Conservation (phyloP, 2,113 vertebrate genomes). For the Cyrtonyx montezumae region DNA sequence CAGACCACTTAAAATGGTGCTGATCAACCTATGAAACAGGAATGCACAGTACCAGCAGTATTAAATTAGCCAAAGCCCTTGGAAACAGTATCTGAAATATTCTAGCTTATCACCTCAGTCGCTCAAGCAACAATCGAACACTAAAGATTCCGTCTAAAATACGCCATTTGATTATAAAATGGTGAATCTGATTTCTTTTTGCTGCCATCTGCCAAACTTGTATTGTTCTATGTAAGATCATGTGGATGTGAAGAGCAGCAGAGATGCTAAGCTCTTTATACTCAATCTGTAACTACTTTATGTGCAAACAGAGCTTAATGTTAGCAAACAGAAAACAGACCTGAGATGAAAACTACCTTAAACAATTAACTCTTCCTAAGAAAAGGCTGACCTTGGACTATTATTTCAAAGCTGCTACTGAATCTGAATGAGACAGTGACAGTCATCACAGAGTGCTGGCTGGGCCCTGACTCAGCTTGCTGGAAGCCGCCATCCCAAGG, state of each 20-base stretch:
- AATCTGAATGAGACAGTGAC: not conserved
- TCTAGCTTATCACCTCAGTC: conserved; percentile 5
- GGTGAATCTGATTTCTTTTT: conserved; percentile 51
- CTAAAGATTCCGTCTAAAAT: conserved; percentile 48
- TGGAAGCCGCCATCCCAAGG: fast-evolving
- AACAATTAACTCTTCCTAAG: not conserved
- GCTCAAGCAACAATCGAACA: conserved; percentile 8
- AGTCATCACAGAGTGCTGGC: not conserved
- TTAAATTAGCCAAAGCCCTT: not conserved
- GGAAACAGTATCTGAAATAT: not conserved
- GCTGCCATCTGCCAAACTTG: conserved; percentile 61
- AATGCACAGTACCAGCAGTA: conserved; percentile 32
- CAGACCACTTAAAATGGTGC: not conserved
- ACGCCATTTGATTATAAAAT: conserved; percentile 55
- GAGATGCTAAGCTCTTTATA: not conserved
- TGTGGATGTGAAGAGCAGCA: conserved; percentile 17
- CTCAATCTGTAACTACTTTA: conserved; percentile 36
- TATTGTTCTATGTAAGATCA: conserved; percentile 42
- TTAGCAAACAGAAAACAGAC: not conserved
- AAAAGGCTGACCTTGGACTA: not conserved
- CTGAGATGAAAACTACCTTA: not conserved
- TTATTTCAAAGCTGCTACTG: not conserved
- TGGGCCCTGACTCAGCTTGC: not conserved
- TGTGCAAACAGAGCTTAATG: not conserved
- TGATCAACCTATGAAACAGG: conserved; percentile 8